Evolutionary conservation across 2,113 vertebrate species (phyloP).

Genomic region (Scomber colias): DNA sequence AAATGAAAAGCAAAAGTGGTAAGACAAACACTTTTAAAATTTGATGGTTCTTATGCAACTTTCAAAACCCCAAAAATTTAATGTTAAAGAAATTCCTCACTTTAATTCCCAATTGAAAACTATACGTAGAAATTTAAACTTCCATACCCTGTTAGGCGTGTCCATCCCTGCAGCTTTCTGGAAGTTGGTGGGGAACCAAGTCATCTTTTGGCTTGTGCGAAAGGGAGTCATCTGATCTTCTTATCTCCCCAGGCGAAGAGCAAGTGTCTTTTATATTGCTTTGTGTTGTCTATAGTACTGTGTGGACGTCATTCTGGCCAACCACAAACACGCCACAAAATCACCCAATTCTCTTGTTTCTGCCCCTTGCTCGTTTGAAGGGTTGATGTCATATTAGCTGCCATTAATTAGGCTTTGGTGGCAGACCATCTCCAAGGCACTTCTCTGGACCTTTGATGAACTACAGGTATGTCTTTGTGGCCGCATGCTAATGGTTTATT

Average conservation of each 20-base stretch:
- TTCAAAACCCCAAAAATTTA: too few species aligned
- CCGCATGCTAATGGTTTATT: slow-evolving; percentile 31
- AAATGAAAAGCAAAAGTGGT: too few species aligned
- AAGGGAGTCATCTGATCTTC: slow-evolving; percentile 35
- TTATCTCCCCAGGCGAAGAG: background rate
- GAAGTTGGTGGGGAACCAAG: slow-evolving; percentile 40
- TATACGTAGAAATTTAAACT: background rate
- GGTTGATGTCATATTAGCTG: background rate
- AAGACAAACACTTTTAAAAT: too few species aligned
- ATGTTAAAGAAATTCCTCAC: too few species aligned
- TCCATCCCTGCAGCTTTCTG: slow-evolving; percentile 56
- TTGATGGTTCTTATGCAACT: too few species aligned
- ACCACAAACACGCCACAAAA: slow-evolving; percentile 21
- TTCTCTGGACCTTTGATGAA: slow-evolving; percentile 38
- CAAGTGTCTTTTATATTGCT: slow-evolving; percentile 59
- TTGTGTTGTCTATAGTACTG: background rate
- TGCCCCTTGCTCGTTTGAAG: slow-evolving; percentile 33
- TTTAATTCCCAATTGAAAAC: background rate
- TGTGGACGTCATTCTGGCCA: slow-evolving; percentile 54
- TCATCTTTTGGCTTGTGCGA: slow-evolving; percentile 53
- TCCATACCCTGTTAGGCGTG: slow-evolving; percentile 65
- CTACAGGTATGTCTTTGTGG: slow-evolving; percentile 63
- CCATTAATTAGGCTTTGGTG: slow-evolving; percentile 61
- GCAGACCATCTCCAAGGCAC: slow-evolving; percentile 69
- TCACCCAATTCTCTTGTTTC: background rate